Base-by-base conservation (phyloP, 2,888 invertebrate species). In the Poecilus cupreus region DNA sequence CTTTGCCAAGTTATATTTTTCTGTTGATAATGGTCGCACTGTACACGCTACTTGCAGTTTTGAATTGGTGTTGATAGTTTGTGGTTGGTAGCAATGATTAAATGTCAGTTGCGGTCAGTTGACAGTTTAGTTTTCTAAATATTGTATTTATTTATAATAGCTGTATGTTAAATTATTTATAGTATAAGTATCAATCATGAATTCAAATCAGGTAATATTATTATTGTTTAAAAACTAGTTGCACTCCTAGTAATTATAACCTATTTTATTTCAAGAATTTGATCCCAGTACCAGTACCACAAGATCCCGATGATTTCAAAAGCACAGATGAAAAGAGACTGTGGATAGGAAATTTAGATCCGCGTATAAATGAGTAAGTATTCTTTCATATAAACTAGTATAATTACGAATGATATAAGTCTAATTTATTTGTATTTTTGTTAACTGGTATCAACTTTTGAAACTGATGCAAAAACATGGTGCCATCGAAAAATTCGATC, bases 391-490 rank as follows among this genome's bases (percentile, higher is more conserved):
- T 39, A 32, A 18, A 81, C 78, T 82, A 51, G 10, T 16, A 80
- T 51, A 75, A 57, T 60, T 8, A 24, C 24, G 6, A 57, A 57
- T 81, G 32, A 57, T 24, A 51, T 13, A 46, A 78, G 39, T 76
- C 57, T 43, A 32, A 39, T 32, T 57, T 68, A 70, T 51, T 51
- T 76, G 26, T 60, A 57, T 60, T 68, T 88, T 89, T 91, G 87
- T 91, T 93, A 94, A 96, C 94, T 92, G 96, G 96, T 97, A 94
- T 94, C 95, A 97, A 93, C 94, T 98, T 92, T 92, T 98, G 91
- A 98, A 98, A 96, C 93, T 98, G 91, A 93, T 97, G 91, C 97
- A 97, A 93, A 95, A 95, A 93, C 95, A 96, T 93, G 98, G 98
- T 89, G 92, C 93, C 88, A 95, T 98, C 88, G 96, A 96, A 91